Conservation (phyloP, 2,888 invertebrate genomes). For the Hypercompe scribonia region DNA sequence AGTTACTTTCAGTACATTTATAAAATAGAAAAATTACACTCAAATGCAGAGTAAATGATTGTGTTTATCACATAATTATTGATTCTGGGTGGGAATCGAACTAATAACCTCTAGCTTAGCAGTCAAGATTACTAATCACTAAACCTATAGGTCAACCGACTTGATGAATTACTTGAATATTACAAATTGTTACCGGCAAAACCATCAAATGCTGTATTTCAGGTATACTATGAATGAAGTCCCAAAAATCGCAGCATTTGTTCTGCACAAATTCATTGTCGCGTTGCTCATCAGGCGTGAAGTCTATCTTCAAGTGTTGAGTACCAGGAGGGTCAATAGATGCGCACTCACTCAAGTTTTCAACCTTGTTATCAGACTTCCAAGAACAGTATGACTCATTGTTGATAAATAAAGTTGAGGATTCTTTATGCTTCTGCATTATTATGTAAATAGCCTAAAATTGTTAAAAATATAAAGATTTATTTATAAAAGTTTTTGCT, state of each 20-base stretch:
- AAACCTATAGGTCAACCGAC: neutral
- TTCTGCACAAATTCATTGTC: slow-evolving; percentile 51
- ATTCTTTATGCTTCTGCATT: neutral
- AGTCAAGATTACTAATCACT: too few species aligned
- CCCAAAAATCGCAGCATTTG: slow-evolving; percentile 62
- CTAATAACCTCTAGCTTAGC: too few species aligned
- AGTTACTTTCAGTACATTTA: too few species aligned
- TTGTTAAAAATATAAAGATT: neutral
- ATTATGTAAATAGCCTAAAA: neutral
- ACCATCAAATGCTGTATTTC: slow-evolving; percentile 51
- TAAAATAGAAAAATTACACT: too few species aligned
- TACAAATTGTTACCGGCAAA: slow-evolving; percentile 42
- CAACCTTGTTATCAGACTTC: neutral
- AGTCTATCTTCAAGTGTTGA: slow-evolving; percentile 24
- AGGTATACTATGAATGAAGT: slow-evolving; percentile 47
- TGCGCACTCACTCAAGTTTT: neutral
- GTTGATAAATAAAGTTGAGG: neutral
- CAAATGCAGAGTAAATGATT: too few species aligned
- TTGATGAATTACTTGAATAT: neutral
- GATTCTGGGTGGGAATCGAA: too few species aligned
- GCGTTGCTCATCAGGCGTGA: slow-evolving; percentile 52
- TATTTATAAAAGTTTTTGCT: neutral
- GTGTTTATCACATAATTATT: too few species aligned
- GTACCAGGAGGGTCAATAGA: neutral
- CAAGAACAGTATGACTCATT: neutral